Conservation (phyloP, 2,797 vertebrate genomes). For the Lateolabrax maculatus region DNA sequence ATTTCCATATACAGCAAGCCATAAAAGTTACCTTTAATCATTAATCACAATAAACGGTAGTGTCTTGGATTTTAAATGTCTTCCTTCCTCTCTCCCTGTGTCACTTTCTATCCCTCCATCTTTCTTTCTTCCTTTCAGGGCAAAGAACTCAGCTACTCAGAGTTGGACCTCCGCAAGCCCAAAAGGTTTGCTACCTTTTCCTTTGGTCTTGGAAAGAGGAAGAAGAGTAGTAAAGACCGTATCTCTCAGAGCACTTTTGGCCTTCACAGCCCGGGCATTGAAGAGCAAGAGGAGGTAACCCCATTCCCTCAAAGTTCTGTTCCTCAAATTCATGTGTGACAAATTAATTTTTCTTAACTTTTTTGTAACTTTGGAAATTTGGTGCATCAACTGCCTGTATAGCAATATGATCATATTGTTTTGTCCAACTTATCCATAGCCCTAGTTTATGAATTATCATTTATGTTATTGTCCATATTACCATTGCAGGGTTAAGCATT, state of each 20-base stretch:
- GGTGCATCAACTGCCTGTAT: too few species aligned
- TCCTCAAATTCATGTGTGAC: not conserved
- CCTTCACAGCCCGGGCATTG: slow-evolving; percentile 31
- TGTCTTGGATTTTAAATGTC: not conserved
- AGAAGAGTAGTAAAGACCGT: slow-evolving; percentile 51
- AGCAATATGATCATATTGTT: not conserved
- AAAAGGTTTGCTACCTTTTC: slow-evolving; percentile 68
- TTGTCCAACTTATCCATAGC: not conserved
- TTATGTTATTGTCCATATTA: not conserved
- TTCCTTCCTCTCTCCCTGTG: not conserved
- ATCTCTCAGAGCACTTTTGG: slow-evolving; percentile 69
- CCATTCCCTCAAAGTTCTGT: not conserved
- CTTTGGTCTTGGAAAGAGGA: slow-evolving; percentile 72
- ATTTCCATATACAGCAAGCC: not conserved
- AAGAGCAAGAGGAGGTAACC: slow-evolving; percentile 50
- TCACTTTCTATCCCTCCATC: not conserved
- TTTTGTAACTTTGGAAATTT: not conserved
- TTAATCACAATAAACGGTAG: not conserved
- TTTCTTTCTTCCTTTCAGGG: slow-evolving; percentile 41
- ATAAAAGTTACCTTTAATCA: too few species aligned
- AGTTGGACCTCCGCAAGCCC: slow-evolving; percentile 73
- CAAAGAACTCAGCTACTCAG: slow-evolving; percentile 76
- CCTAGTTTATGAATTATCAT: not conserved
- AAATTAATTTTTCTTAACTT: not conserved
- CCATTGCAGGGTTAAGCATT: not conserved